phyloP scores from a whole-genome alignment of 1,140 invertebrate species.

The Mercenaria mercenaria region DNA sequence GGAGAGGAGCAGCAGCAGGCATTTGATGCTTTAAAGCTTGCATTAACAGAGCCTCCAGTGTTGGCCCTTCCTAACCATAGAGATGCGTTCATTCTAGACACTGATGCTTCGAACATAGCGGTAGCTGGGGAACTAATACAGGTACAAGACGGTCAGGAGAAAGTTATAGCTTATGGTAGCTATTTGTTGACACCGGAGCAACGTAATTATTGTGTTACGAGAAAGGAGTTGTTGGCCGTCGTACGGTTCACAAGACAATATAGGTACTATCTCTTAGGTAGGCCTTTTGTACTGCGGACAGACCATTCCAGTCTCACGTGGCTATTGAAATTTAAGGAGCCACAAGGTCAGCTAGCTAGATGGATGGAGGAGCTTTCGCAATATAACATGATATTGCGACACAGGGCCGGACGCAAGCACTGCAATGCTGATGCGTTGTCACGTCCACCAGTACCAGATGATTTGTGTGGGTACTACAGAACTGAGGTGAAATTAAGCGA shows the following conservation, averaged over 20 bases:
- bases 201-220: constrained; percentile 46
- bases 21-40: neutral
- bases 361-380: constrained; percentile 34
- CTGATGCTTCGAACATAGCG: constrained; percentile 70
- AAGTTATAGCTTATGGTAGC: constrained; percentile 69
- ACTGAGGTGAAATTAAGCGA: neutral
- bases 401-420: constrained; percentile 67
- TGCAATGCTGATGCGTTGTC: constrained; percentile 75
- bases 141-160: constrained; percentile 65
- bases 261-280: constrained; percentile 48
- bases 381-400: constrained; percentile 51
- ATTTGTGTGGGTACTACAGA: neutral
- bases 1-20: neutral
- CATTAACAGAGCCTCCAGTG: neutral
- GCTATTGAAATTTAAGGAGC: constrained; percentile 36
- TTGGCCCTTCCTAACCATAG: neutral
- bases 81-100: constrained; percentile 64
- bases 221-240: constrained; percentile 41
- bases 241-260: constrained; percentile 49
- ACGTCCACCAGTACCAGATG: neutral
- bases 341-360: constrained; percentile 62
- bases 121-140: constrained; percentile 75
- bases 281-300: constrained; percentile 12
- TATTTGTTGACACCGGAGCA: constrained; percentile 17
- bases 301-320: constrained; percentile 30